Base-by-base conservation (phyloP, 2,113 vertebrate genomes). In the Rhabdomys dilectus region DNA sequence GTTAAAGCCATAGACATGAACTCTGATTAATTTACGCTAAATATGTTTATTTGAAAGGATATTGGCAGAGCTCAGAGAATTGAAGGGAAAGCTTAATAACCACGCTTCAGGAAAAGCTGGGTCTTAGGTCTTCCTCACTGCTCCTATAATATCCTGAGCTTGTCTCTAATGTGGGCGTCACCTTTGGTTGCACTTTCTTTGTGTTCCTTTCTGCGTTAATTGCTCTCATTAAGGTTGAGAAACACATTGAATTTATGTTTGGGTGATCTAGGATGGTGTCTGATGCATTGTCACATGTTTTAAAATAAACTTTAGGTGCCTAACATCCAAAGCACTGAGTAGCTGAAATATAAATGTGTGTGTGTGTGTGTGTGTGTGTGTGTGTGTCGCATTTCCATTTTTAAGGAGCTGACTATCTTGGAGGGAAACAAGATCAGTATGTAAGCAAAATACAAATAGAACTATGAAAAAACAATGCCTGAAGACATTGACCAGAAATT, bases 251-350 rank as follows among this genome's bases (percentile, higher is more conserved):
- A 87, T 58, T 72, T 82, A n/a, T 91, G n/a, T 60, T 90, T 94
- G 22, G 29, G 56, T 64, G 51, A n/a, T 36, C 45, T 80, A 66
- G 22, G 17, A 77, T 11, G 15, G 78, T 58, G 19, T 12, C 21
- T 80, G 48, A 72, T 31, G n/a, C 1, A 7, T 84, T 48, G 85
- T 72, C 85, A 92, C 42, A 58, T 34, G 92, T 85, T 21, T 75
- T 39, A 72, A 94, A 93, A 82, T 89, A 87, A 60, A 29, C 29
- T 92, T 92, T 90, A 34, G 89, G 86, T 95, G 51, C 45, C 39
- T 90, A 60, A n/a, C 8, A 70, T 68, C n/a, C 48, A 92, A 90
- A 89, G 29, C 73, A 86, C 15, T 7, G 2, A 58, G 51, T 80
- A 58, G 2, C 7, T 36, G 42, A 24, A n/a, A n/a, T n/a, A n/a